A percentile compares a stretch with the other conserved stretches of the same genome.
Conservation (phyloP, 2,888 invertebrate genomes). For the Andrena hattorfiana region DNA sequence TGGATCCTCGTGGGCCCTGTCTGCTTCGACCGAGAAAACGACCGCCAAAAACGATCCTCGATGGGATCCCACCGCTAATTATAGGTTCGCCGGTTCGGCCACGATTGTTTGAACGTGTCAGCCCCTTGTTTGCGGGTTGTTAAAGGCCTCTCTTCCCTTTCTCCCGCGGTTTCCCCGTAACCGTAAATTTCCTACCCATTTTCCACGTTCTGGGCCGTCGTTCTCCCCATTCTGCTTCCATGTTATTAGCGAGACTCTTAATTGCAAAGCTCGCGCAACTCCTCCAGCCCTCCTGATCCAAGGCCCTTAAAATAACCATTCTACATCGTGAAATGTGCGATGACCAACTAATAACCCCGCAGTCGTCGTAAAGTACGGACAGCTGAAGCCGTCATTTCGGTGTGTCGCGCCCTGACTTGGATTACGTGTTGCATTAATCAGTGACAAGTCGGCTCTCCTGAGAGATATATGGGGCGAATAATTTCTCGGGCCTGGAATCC, state of each 20-base stretch:
- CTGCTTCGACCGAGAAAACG: conserved; percentile 69
- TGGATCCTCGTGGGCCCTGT: conserved; percentile 50
- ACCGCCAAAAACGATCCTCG: conserved; percentile 66
- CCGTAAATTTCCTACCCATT: conserved; percentile 51
- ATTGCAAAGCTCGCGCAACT: background rate
- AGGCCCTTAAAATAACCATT: conserved; percentile 14
- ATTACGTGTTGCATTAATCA: conserved; percentile 41
- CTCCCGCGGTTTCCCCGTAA: conserved; percentile 43
- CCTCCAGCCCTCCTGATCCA: background rate
- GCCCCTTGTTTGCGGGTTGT: conserved; percentile 82
- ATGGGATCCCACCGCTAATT: conserved; percentile 80
- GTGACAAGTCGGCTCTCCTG: background rate
- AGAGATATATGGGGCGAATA: conserved; percentile 38
- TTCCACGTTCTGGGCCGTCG: background rate
- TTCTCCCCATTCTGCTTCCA: background rate
- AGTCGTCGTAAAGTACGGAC: background rate
- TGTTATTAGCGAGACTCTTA: background rate
- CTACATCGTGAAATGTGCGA: background rate
- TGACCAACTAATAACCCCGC: conserved; percentile 14
- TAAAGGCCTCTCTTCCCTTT: conserved; percentile 67
- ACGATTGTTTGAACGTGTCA: conserved; percentile 81
- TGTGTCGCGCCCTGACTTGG: background rate
- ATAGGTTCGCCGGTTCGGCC: conserved; percentile 77
- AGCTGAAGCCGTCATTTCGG: conserved; percentile 20
- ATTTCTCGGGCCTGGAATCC: conserved; percentile 45